Base-by-base conservation (phyloP, 2,113 vertebrate genomes). In the Drymodes brunneopygia region DNA sequence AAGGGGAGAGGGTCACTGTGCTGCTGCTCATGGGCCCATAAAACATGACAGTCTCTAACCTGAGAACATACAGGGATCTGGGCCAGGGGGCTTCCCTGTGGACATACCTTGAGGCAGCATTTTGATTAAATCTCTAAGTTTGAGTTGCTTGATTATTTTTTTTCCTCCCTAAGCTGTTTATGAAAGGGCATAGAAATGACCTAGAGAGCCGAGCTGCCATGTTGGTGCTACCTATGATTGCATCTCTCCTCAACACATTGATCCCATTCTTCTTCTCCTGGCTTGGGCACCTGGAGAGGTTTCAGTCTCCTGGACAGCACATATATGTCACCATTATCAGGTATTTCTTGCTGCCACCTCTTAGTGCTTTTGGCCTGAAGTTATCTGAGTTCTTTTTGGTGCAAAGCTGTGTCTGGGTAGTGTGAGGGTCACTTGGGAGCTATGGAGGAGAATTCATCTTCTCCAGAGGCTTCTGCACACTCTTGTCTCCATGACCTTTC, bases 261-360 rank as follows among this genome's bases (percentile, higher is more conserved):
- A 80, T 99, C 51, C 99, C 99, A 0, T 98, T 99, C 35, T 94
- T 99, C 91, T 99, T 98, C 94, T 99, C 99, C 0, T 95, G 99
- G 93, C 98, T 99, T 92, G 96, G 98, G 92, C 97, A 97, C 64
- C 95, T 99, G 92, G 99, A 99, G 95, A 98, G 35, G 44, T 99
- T 98, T 56, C 98, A 98, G 94, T 97, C 80, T 90, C 99, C 99
- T 1, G 97, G 98, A 60, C 95, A 95, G 12, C 97, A 98, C 74
- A 97, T 99, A 93, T 99, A 99, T 45, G 73, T 95, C 72, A 96
- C 98, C 67, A 98, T 99, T 29, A 20, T 93, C 90, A 99, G 99
- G 99, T 99, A 87, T 64, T 71, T 65, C 22, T 61, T 44, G 31
- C n/a, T 81, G 9, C 12, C 7, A 28, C 15, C 36, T 69, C 47